Evolutionary conservation across 2,797 vertebrate genomes (phyloP).

Genomic region (Arrhamphus sclerolepis): DNA sequence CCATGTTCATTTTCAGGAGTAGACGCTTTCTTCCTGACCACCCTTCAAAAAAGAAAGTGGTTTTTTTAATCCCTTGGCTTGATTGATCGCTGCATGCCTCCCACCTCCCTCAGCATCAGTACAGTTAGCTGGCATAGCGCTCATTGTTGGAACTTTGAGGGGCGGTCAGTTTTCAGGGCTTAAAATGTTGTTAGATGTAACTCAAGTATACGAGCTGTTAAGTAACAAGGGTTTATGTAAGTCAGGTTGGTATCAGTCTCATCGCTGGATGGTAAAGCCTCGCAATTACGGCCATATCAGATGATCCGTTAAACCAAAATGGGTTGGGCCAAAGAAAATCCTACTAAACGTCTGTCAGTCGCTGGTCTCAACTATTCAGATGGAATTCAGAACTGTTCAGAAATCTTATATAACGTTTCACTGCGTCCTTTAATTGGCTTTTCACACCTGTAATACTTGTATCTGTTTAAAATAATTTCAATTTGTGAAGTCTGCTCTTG

Average conservation of each 20-base stretch:
- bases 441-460: too few species aligned
- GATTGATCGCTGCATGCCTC: not conserved
- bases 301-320: slow-evolving; percentile 11
- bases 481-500: too few species aligned
- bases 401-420: too few species aligned
- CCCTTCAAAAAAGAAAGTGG: too few species aligned
- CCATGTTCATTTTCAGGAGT: too few species aligned
- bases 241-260: not conserved
- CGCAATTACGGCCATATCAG: slow-evolving; percentile 22
- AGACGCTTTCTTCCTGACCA: too few species aligned
- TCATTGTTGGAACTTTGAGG: slow-evolving; percentile 19
- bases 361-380: too few species aligned
- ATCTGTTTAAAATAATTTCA: too few species aligned
- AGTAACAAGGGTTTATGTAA: slow-evolving; percentile 1
- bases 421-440: too few species aligned
- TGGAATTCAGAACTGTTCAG: too few species aligned
- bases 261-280: not conserved
- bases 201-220: slow-evolving; percentile 10
- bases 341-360: too few species aligned
- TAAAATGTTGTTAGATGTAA: slow-evolving; percentile 13
- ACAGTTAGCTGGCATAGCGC: not conserved
- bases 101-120: not conserved
- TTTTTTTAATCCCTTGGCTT: too few species aligned
- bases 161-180: slow-evolving; percentile 15
- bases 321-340: not conserved